Conservation (phyloP, 2,888 invertebrate species). For the Linnaemya tessellans region DNA sequence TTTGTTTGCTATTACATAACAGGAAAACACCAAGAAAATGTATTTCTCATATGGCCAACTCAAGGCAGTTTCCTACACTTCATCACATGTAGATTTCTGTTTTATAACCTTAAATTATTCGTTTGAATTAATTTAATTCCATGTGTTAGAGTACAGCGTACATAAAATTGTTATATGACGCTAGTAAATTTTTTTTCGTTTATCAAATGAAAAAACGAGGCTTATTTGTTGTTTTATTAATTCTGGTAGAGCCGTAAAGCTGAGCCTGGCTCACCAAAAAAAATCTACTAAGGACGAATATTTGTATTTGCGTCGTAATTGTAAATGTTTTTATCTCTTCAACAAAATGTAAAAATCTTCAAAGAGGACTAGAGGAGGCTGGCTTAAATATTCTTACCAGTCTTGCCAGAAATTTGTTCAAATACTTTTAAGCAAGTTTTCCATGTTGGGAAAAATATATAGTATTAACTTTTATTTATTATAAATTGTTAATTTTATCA, state of each 20-base stretch:
- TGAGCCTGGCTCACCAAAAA: background rate
- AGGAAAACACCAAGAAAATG: background rate
- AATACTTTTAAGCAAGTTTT: too few species aligned
- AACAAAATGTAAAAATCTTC: too few species aligned
- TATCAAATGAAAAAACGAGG: background rate
- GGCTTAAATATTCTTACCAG: background rate
- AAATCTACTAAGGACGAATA: background rate
- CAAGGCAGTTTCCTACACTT: background rate
- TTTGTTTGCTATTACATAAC: background rate
- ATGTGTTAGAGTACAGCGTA: background rate
- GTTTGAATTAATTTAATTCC: background rate
- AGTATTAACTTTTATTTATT: too few species aligned
- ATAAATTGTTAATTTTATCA: too few species aligned
- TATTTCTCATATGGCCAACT: background rate
- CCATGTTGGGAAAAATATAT: too few species aligned
- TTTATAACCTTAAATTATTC: constrained; percentile 5
- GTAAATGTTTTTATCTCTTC: background rate
- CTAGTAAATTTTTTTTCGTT: background rate
- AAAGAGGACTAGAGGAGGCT: background rate
- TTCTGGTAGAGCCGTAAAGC: background rate
- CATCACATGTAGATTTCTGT: background rate
- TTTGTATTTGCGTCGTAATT: constrained; percentile 28
- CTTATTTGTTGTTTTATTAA: background rate
- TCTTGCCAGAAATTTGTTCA: too few species aligned
- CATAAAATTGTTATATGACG: background rate